Conservation (phyloP, 2,888 invertebrate genomes). For the Trissonchulus sp. region DNA sequence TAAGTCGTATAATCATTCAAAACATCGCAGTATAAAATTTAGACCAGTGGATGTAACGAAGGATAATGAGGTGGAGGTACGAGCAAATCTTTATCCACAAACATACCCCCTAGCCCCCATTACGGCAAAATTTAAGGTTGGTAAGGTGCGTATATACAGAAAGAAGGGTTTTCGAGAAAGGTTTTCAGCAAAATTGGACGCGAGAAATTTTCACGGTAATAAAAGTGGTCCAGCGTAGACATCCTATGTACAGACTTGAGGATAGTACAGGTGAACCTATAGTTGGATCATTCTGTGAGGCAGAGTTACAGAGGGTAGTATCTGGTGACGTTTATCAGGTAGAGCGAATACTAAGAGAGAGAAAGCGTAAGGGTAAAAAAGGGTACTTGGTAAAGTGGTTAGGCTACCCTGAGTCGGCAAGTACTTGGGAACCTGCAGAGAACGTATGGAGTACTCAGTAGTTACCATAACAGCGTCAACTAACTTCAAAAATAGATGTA, state of each 20-base stretch:
- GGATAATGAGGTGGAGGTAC: not conserved
- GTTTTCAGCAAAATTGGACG: not conserved
- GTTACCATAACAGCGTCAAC: too few species aligned
- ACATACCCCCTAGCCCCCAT: not conserved
- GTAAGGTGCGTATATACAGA: slow-evolving; percentile 6
- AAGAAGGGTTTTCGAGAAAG: slow-evolving; percentile 3
- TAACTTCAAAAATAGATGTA: too few species aligned
- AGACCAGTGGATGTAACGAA: slow-evolving; percentile 4
- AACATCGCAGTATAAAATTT: not conserved
- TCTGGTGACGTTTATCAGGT: not conserved
- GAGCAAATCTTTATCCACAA: not conserved
- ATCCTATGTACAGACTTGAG: not conserved
- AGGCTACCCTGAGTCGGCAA: not conserved
- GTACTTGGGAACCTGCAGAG: not conserved
- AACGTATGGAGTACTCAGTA: too few species aligned
- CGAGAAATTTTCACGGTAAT: not conserved
- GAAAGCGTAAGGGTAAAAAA: not conserved
- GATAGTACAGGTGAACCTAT: not conserved
- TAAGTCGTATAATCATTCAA: not conserved
- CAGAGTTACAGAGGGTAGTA: not conserved
- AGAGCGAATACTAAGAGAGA: not conserved
- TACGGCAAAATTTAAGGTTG: slow-evolving; percentile 15
- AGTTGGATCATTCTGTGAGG: not conserved
- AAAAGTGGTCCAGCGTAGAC: not conserved
- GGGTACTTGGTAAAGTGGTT: not conserved